Evolutionary conservation across 2,888 invertebrate species (phyloP).

Genomic region (Aspidiotus destructor): DNA sequence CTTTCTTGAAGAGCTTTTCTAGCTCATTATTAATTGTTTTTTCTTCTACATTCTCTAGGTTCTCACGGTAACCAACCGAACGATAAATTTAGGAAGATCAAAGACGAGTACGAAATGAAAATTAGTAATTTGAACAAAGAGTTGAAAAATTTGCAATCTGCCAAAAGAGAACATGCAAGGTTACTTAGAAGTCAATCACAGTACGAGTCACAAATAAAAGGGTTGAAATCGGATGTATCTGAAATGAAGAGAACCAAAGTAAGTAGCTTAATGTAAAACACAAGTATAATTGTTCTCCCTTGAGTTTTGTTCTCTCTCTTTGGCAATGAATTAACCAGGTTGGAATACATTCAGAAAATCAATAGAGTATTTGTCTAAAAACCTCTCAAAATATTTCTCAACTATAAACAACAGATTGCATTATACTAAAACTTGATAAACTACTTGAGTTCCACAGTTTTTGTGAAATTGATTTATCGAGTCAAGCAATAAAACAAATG

Average conservation of each 20-base stretch:
- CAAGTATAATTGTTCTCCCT: neutral
- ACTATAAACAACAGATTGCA: too few species aligned
- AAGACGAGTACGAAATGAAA: slow-evolving; percentile 82
- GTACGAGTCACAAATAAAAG: slow-evolving; percentile 62
- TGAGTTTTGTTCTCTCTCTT: too few species aligned
- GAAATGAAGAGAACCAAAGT: slow-evolving; percentile 80
- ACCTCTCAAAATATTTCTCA: too few species aligned
- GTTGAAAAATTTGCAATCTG: slow-evolving; percentile 69
- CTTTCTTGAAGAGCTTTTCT: too few species aligned
- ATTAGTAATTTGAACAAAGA: slow-evolving; percentile 75
- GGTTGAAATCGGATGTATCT: slow-evolving; percentile 60
- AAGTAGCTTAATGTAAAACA: slow-evolving; percentile 8
- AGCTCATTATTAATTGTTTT: too few species aligned
- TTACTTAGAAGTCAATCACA: slow-evolving; percentile 70
- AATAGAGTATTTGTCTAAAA: neutral
- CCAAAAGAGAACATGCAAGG: slow-evolving; percentile 80
- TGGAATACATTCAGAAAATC: neutral
- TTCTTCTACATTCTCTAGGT: slow-evolving; percentile 17
- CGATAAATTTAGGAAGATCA: slow-evolving; percentile 58
- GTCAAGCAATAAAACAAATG: too few species aligned
- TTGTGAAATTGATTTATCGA: too few species aligned
- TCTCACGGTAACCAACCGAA: slow-evolving; percentile 39
- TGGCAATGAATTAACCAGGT: too few species aligned
- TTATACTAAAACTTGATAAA: too few species aligned
- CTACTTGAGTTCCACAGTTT: too few species aligned